These are phyloP conservation scores for Carollia perspicillata DNA, from an alignment of 2,113 vertebrate species.

Conservation along the genomic window DNA sequence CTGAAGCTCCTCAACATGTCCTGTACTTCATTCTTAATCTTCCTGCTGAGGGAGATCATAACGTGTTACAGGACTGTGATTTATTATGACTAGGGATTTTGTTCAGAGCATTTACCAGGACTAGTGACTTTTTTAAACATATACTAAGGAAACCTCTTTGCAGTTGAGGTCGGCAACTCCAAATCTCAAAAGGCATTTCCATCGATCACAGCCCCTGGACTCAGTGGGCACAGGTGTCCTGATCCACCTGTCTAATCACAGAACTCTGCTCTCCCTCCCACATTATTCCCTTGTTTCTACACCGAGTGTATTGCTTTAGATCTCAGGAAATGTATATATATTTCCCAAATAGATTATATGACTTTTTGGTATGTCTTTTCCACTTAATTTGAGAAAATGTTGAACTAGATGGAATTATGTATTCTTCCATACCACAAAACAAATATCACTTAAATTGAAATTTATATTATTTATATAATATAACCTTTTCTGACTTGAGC, in stretches of 20 bases:
- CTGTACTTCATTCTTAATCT: not conserved
- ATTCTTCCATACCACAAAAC: not conserved
- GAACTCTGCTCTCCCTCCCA: not conserved
- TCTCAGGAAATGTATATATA: not conserved
- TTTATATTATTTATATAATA: not conserved
- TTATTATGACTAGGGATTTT: not conserved
- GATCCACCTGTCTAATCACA: not conserved
- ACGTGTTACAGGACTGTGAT: not conserved
- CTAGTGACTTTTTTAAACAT: not conserved
- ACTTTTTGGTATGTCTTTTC: not conserved
- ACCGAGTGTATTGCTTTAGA: not conserved
- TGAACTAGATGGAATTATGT: not conserved
- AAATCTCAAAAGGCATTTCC: not conserved
- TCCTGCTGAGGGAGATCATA: not conserved
- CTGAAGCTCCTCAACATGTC: not conserved
- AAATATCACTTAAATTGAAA: not conserved
- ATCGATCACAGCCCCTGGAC: not conserved
- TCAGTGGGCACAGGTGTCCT: not conserved
- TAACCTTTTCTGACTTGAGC: not conserved
- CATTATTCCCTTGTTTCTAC: not conserved
- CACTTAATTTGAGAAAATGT: not conserved
- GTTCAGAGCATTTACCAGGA: not conserved
- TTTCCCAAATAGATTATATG: not conserved
- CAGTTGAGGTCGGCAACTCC: not conserved
- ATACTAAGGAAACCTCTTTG: not conserved